Percentiles rank a stretch among this genome's conserved stretches.
These are phyloP conservation scores for Gila robusta DNA, from an alignment of 2,797 vertebrate genomes.

Conservation along the genomic window DNA sequence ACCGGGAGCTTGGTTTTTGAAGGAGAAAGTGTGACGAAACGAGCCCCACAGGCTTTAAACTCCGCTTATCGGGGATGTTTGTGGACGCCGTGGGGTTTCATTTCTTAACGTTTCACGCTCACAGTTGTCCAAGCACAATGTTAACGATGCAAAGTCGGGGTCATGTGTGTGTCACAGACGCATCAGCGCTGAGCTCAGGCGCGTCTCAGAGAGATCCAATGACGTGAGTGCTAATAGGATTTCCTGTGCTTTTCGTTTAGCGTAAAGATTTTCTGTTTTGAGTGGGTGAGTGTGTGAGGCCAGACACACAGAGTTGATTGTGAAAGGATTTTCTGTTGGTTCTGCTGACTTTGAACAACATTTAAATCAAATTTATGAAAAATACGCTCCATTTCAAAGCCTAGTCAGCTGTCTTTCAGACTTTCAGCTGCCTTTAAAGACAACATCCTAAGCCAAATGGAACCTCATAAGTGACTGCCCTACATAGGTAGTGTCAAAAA, in stretches of 20 bases:
- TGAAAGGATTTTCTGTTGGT: conserved; percentile 28
- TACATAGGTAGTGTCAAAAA: not conserved
- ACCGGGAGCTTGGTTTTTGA: conserved; percentile 42
- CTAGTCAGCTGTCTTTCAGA: not conserved
- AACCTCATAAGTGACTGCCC: not conserved
- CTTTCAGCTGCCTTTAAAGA: not conserved
- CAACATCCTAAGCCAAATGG: not conserved
- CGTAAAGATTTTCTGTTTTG: conserved; percentile 43
- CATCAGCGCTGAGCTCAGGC: conserved; percentile 34
- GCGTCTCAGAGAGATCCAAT: not conserved
- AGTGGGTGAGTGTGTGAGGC: conserved; percentile 27
- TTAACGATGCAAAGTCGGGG: conserved; percentile 29
- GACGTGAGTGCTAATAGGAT: not conserved
- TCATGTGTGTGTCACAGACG: conserved; percentile 43
- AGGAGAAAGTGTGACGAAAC: conserved; percentile 59
- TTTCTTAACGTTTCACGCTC: conserved; percentile 24
- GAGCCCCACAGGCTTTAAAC: conserved; percentile 19
- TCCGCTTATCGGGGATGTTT: conserved; percentile 28
- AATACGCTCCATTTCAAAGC: not conserved
- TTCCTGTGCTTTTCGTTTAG: conserved; percentile 38
- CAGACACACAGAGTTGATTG: conserved; percentile 37
- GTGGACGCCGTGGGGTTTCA: conserved; percentile 8
- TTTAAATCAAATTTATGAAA: conserved; percentile 33
- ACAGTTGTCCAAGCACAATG: conserved; percentile 5
- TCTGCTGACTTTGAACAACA: conserved; percentile 26